A percentile compares a stretch with the other conserved stretches of the same genome.
Evolutionary conservation across 92 coral and sea anemone genomes (phyloP).

Genomic region (Heliopora coerulea): DNA sequence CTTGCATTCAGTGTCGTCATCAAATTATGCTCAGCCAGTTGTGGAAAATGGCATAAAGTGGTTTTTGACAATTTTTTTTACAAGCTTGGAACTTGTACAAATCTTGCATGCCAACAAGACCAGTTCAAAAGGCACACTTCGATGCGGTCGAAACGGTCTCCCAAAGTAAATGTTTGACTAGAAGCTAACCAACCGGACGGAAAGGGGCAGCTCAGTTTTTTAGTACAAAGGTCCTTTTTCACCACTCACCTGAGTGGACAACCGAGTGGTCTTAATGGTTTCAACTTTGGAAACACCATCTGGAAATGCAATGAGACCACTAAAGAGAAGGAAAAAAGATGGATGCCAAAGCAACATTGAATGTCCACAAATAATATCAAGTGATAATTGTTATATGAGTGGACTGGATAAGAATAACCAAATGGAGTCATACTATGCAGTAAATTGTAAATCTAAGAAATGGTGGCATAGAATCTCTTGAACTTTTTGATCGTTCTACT

Average conservation of each 20-base stretch:
- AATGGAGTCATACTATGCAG: too few relatives aligned
- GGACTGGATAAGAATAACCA: too few relatives aligned
- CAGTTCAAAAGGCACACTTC: too few relatives aligned
- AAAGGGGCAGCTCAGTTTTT: conserved; percentile 29
- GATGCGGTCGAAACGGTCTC: conserved; percentile 32
- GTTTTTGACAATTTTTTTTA: conserved; percentile 46
- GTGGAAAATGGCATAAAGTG: conserved; percentile 48
- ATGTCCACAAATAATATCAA: background rate
- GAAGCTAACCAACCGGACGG: background rate
- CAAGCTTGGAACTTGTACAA: conserved; percentile 47
- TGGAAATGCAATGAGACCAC: background rate
- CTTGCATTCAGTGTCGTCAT: conserved; percentile 43
- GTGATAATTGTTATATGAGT: background rate
- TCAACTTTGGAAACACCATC: conserved; percentile 17
- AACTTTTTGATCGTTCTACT: too few relatives aligned
- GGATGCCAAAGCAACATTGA: conserved; percentile 3
- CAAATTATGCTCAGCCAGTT: conserved; percentile 24
- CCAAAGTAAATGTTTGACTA: conserved; percentile 36
- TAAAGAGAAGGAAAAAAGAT: conserved; percentile 46
- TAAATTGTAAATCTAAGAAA: too few relatives aligned
- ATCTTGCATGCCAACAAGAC: too few relatives aligned
- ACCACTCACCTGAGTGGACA: conserved; percentile 52
- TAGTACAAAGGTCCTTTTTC: conserved; percentile 41
- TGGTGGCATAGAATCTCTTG: too few relatives aligned
- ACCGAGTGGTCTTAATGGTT: conserved; percentile 18